Evolutionary conservation across 2,888 invertebrate species (phyloP).

Genomic region (Rhyacophila evoluta): DNA sequence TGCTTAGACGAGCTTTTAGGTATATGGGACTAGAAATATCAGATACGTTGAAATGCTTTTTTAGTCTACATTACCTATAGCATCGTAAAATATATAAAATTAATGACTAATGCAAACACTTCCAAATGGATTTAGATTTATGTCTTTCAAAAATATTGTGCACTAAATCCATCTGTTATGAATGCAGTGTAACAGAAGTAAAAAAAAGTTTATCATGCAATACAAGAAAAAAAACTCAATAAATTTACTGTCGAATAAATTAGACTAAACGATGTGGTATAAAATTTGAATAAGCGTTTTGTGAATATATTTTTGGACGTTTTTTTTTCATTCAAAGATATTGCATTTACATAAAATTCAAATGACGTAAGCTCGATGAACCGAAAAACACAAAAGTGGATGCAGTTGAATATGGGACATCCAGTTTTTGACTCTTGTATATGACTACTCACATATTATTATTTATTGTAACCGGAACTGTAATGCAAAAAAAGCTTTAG

Average conservation of each 20-base stretch:
- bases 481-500: no score
- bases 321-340: constrained; percentile 9
- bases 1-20: no score
- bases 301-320: constrained; percentile 5
- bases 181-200: not conserved
- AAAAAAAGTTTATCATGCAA: constrained; percentile 9
- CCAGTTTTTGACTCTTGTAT: not conserved
- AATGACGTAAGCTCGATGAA: constrained; percentile 17
- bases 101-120: no score
- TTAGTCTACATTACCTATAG: no score
- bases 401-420: not conserved
- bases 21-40: no score
- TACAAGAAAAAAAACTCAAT: not conserved
- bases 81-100: no score
- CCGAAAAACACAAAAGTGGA: not conserved
- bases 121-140: no score
- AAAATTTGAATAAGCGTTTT: not conserved
- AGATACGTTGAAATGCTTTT: no score
- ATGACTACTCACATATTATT: no score
- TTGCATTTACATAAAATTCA: constrained; percentile 1
- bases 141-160: no score
- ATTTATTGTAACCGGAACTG: no score
- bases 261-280: not conserved
- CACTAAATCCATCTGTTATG: no score
- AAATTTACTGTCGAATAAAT: constrained; percentile 4